phyloP scores from a whole-genome alignment of 2,888 invertebrate genomes.

The Hemaris fuciformis region DNA sequence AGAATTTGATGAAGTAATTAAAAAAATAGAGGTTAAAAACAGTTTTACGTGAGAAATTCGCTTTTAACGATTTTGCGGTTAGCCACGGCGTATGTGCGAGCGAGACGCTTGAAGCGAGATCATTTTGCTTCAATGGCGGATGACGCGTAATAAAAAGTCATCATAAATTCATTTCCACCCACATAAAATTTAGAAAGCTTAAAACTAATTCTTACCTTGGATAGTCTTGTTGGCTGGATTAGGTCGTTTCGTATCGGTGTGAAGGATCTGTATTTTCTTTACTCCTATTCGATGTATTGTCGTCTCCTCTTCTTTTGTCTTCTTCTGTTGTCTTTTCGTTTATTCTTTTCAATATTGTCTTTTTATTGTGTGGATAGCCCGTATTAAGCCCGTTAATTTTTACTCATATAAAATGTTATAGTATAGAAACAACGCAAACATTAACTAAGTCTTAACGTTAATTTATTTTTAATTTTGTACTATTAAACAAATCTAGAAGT shows the following conservation, averaged over 20 bases:
- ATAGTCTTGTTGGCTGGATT: constrained; percentile 26
- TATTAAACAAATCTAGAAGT: constrained; percentile 80
- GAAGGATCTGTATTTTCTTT: constrained; percentile 29
- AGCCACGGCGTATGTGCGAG: constrained; percentile 48
- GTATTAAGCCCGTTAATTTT: constrained; percentile 71
- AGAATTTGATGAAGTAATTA: not conserved
- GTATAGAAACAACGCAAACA: constrained; percentile 76
- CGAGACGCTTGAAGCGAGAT: constrained; percentile 41
- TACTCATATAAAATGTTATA: constrained; percentile 76
- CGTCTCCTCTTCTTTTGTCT: constrained; percentile 24
- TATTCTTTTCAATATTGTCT: constrained; percentile 56
- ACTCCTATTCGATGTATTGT: constrained; percentile 24
- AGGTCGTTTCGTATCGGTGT: not conserved
- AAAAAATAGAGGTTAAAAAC: not conserved
- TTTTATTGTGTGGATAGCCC: constrained; percentile 49
- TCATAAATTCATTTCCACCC: not conserved
- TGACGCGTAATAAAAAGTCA: constrained; percentile 17
- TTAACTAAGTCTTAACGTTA: constrained; percentile 79
- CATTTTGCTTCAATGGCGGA: constrained; percentile 44
- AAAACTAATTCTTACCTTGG: constrained; percentile 28
- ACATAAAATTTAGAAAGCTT: not conserved
- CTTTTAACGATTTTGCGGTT: not conserved
- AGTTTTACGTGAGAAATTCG: not conserved
- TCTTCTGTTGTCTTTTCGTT: constrained; percentile 33
- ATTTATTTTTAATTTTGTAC: constrained; percentile 80